Conservation (phyloP, 2,113 vertebrate species). For the Meleagris gallopavo region DNA sequence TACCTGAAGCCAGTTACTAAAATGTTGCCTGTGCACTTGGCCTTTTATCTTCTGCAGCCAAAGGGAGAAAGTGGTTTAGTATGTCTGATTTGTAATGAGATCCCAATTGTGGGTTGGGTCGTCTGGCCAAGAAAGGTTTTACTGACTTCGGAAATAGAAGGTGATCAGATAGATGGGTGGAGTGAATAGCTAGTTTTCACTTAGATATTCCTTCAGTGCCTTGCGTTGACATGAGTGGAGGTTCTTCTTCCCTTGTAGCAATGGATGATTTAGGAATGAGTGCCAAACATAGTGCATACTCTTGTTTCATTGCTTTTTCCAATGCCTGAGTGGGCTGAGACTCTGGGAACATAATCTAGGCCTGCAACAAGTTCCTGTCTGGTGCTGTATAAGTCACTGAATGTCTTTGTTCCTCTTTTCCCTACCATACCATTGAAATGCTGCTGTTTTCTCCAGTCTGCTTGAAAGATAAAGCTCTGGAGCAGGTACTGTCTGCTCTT, state of each 20-base stretch:
- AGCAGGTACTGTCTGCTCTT: conserved; percentile 40
- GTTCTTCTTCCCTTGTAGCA: conserved; percentile 51
- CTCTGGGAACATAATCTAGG: background rate
- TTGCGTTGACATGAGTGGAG: conserved; percentile 3
- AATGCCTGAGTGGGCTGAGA: conserved; percentile 51
- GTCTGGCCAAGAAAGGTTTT: conserved; percentile 63
- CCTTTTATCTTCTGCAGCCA: conserved; percentile 46
- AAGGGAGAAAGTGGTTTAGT: conserved; percentile 44
- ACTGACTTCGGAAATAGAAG: conserved; percentile 30
- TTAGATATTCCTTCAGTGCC: conserved; percentile 5
- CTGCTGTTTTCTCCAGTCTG: background rate
- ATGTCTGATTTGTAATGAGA: conserved; percentile 43
- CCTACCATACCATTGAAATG: background rate
- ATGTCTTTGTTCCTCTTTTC: conserved; percentile 17
- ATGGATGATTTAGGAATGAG: conserved; percentile 58
- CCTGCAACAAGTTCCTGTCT: background rate
- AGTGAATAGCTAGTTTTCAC: background rate
- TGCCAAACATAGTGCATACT: conserved; percentile 70
- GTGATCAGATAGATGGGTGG: conserved; percentile 57
- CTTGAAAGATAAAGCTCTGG: conserved; percentile 16
- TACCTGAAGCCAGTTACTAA: conserved; percentile 25
- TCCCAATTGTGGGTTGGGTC: conserved; percentile 11
- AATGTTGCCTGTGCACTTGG: background rate
- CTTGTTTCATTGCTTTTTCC: conserved; percentile 70
- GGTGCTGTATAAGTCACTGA: background rate